Percentiles rank a stretch among this genome's conserved stretches.
These are phyloP conservation scores for Psophia crepitans DNA, from an alignment of 2,113 vertebrate genomes.

Conservation along the genomic window DNA sequence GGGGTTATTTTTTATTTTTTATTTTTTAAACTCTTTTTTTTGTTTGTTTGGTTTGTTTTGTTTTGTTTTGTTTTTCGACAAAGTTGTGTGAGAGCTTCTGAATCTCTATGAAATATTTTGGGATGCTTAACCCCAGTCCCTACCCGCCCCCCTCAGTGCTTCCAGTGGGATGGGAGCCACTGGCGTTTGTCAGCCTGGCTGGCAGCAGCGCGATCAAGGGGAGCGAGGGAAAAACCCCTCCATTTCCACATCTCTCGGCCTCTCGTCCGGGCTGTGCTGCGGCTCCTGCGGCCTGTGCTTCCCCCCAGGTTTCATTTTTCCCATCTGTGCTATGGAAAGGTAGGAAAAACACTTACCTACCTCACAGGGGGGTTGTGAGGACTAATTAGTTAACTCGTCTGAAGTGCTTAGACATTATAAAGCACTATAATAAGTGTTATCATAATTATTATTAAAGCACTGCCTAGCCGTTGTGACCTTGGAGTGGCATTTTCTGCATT, in stretches of 20 bases:
- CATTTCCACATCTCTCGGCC: neutral
- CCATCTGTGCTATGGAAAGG: neutral
- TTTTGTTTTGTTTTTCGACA: constrained; percentile 22
- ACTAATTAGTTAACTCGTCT: constrained; percentile 7
- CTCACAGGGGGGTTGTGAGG: neutral
- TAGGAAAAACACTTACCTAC: constrained; percentile 48
- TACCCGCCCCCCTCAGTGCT: neutral
- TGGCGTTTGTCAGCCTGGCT: neutral
- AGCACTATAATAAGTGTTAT: constrained; percentile 64
- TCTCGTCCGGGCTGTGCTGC: neutral
- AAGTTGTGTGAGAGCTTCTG: constrained; percentile 69
- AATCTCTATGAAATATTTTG: constrained; percentile 58
- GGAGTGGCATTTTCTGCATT: constrained; percentile 48
- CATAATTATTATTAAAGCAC: constrained; percentile 70
- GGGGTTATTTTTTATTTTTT: accelerated
- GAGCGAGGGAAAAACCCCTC: accelerated
- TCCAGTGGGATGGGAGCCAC: neutral
- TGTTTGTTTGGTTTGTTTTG: no score
- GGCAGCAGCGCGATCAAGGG: neutral
- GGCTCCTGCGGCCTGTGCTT: neutral
- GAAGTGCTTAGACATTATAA: constrained; percentile 41
- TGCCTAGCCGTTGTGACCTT: constrained; percentile 78
- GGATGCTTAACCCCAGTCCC: constrained; percentile 28
- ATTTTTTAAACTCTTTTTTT: accelerated
- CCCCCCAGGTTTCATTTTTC: neutral